Base-by-base conservation (phyloP, 1,140 invertebrate species). In the Diorhabda sublineata region DNA sequence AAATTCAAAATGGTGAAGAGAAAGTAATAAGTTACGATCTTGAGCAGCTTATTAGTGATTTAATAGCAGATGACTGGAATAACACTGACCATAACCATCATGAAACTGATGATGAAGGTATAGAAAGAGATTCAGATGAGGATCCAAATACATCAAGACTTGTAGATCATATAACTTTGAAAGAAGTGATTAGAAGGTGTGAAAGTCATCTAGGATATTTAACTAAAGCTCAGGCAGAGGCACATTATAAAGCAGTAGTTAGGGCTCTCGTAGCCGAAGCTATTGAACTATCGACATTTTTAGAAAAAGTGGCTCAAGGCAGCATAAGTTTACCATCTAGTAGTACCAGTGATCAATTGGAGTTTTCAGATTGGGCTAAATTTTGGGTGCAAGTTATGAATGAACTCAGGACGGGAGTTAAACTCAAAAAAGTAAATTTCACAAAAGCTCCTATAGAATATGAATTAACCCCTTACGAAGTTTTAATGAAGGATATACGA, bases 341-440 rank as follows among this genome's bases (percentile, higher is more conserved):
- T 59, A 81, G 84, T 72, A 81, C 82, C 45, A 83, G 85, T 68
- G 84, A 83, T n/a, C 85, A 86, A 64, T 83, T 96, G 71, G 87
- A 92, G 78, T 90, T 94, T 78, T 88, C 89, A 69, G 93, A 96
- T 83, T 96, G 93, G 94, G 95, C 96, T 70, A 87, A 94, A 74
- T 91, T 98, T 80, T 98, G 97, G 97, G 92, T 98, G 75, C 96
- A 98, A 87, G 94, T 98, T 9, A 96, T 98, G 77, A 87, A 90
- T 60, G 93, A 98, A 79, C 83, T 94, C 11, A 79, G 90, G 7
- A 83, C 86, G 61, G 76, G 96, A 7, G 95, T 98, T 0, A 92
- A 96, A 81, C 84, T 98, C 77, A 98, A 97, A 83, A 97, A 97
- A 81, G 92, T 96, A 3, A 85, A 89, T 80, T 85, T 88, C 80